Percentiles rank a stretch among this genome's conserved stretches.
Evolutionary conservation across 1,140 invertebrate species (phyloP).

Genomic region (Conus betulinus): DNA sequence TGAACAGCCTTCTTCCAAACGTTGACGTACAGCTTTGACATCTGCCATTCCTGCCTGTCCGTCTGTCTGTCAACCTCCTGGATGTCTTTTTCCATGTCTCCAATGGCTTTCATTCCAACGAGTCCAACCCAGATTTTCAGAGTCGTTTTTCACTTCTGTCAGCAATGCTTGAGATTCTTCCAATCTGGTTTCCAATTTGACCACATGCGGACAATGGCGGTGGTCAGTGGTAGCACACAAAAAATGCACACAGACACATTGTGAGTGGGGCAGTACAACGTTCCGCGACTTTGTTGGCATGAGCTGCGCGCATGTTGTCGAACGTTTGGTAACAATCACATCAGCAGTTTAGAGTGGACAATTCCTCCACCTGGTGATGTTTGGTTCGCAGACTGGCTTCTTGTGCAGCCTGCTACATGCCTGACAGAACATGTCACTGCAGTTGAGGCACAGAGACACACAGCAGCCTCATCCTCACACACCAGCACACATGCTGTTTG

Average conservation of each 20-base stretch:
- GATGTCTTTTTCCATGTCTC: not conserved
- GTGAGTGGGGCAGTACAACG: not conserved
- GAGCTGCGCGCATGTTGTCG: not conserved
- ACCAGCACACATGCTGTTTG: slow-evolving; percentile 3
- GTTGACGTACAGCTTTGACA: not conserved
- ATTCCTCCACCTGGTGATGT: not conserved
- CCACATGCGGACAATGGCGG: not conserved
- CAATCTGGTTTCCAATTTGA: not conserved
- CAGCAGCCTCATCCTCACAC: slow-evolving; percentile 3
- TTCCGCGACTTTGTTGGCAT: not conserved
- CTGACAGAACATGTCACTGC: slow-evolving; percentile 14
- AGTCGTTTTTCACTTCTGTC: not conserved
- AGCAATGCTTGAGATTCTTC: not conserved
- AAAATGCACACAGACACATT: not conserved
- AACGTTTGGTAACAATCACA: not conserved
- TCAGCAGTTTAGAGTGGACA: not conserved
- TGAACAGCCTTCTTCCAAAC: not conserved
- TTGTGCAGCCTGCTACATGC: not conserved
- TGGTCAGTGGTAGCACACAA: not conserved
- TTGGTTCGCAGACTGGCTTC: not conserved
- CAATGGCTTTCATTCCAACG: slow-evolving; percentile 1
- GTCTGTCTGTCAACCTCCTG: not conserved
- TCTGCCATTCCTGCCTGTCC: not conserved
- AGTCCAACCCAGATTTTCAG: not conserved
- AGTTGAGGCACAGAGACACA: not conserved